Percentiles rank a stretch among this genome's conserved stretches.
Conservation (phyloP, 2,797 vertebrate genomes). For the Melanotaenia pygmaea region DNA sequence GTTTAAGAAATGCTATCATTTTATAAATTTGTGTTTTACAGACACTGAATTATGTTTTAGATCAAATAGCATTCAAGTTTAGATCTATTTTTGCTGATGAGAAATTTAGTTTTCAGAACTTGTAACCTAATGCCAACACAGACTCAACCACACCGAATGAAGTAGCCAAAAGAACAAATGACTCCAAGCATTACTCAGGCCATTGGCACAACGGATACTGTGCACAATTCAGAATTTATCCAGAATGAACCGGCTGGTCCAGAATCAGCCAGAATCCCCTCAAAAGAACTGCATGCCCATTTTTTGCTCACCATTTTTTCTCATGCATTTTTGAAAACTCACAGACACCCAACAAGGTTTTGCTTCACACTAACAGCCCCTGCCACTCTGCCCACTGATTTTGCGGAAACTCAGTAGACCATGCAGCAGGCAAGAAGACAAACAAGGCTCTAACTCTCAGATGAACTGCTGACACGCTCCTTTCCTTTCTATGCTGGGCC, state of each 20-base stretch:
- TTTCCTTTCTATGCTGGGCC: constrained; percentile 68
- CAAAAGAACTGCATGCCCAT: constrained; percentile 30
- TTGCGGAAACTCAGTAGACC: constrained; percentile 48
- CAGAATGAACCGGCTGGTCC: constrained; percentile 51
- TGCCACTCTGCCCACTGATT: constrained; percentile 51
- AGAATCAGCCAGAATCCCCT: constrained; percentile 28
- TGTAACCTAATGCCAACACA: neutral
- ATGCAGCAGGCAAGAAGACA: constrained; percentile 55
- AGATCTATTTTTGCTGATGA: neutral
- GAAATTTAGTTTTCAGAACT: constrained; percentile 7
- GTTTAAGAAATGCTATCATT: neutral
- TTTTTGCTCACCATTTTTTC: constrained; percentile 24
- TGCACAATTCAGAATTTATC: constrained; percentile 36
- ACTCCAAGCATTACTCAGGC: constrained; percentile 15
- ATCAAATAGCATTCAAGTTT: neutral
- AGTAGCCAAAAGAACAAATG: constrained; percentile 13
- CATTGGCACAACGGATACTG: constrained; percentile 19
- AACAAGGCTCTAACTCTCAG: constrained; percentile 41
- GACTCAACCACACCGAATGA: constrained; percentile 23
- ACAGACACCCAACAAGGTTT: constrained; percentile 57
- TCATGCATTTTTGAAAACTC: constrained; percentile 47
- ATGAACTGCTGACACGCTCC: constrained; percentile 75
- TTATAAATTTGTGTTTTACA: neutral
- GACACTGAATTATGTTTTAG: neutral
- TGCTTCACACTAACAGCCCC: constrained; percentile 51